Evolutionary conservation across 2,888 invertebrate genomes (phyloP), one percentile per base, ranked within the genome.

Genomic region (Tiliacea aurago): DNA sequence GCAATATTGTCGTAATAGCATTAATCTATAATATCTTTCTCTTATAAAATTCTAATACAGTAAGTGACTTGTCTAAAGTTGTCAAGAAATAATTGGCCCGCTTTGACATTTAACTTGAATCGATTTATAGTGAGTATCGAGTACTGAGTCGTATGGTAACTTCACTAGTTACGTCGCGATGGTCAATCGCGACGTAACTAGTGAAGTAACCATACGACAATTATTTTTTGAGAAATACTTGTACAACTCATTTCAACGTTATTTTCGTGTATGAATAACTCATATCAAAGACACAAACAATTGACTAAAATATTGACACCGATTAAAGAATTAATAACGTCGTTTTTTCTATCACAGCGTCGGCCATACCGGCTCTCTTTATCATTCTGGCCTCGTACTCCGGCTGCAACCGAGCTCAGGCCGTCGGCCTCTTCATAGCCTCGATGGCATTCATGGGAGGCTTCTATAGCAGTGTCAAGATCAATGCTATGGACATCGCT

Each of bases 401-500:
- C 4, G 97, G 97, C 56, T 97, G 97, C 87, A 93, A 97, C 85
- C 90, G 96, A 20, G 61, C 91, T 28, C 86, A 92, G 77, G 89
- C 96, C 64, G 96, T 97, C 10, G 95, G 96, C 58, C 92, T 97
- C 73, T 97, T 97, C 89, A 97, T 97, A 68, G 90, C 97, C 47
- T 97, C 96, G 47, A 97, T 97, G 97, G 97, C 97, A 51, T 96
- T 97, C 77, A 97, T 97, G 97, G 98, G 97, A 2, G 97, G 97
- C 1, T 98, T 97, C 91, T 98, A 97, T 88, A 97, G 97, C 85
- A 97, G 97, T 75, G 96, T 97, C 87, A 97, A 97, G 90, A 97
- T 97, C 70, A 97, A 97, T 90, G 97, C 97, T 6, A 95, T 97
- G 91, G 97, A 97, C 87, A 94, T 97, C 43, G 96, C 97, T 0